A percentile compares a stretch with the other conserved stretches of the same genome.
phyloP scores from a whole-genome alignment of 2,113 vertebrate species.

The Platichthys stellatus region DNA sequence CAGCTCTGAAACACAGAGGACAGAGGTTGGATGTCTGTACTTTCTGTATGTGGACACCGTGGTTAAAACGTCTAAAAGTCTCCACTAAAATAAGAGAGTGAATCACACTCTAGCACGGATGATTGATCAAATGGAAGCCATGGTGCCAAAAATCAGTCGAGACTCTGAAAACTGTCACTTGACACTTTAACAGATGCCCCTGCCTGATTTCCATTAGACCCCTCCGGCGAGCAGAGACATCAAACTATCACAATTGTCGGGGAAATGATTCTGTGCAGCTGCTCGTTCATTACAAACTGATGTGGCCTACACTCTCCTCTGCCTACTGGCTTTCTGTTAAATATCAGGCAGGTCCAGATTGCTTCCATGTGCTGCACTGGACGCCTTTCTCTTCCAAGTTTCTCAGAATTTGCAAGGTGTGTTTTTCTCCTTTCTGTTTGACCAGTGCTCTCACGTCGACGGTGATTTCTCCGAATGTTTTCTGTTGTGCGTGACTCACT shows the following conservation, averaged over 20 bases:
- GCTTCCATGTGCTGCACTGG: slow-evolving; percentile 65
- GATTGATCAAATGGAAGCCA: slow-evolving; percentile 3
- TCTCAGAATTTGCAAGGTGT: slow-evolving; percentile 7
- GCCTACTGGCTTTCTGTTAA: slow-evolving; percentile 52
- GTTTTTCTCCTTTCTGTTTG: slow-evolving; percentile 19
- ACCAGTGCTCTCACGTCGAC: not conserved
- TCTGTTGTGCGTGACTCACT: slow-evolving; percentile 86
- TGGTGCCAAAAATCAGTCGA: slow-evolving; percentile 2
- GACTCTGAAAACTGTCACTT: slow-evolving; percentile 11
- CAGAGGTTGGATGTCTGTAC: not conserved
- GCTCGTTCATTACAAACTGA: slow-evolving; percentile 24
- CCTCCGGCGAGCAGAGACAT: slow-evolving; percentile 28
- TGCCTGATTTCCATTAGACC: slow-evolving; percentile 30
- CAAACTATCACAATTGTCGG: slow-evolving; percentile 48
- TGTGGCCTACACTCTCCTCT: slow-evolving; percentile 45
- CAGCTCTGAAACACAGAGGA: slow-evolving; percentile 86
- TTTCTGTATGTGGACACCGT: not conserved
- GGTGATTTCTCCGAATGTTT: slow-evolving; percentile 6
- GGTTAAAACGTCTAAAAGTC: not conserved
- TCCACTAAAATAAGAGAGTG: too few species aligned
- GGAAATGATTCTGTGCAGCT: slow-evolving; percentile 47
- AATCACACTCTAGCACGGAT: not conserved
- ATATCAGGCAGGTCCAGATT: slow-evolving; percentile 50
- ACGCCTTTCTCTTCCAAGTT: slow-evolving; percentile 31
- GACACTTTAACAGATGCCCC: slow-evolving; percentile 39